Percentiles rank a stretch among this genome's conserved stretches.
These are phyloP conservation scores for Sterna hirundo DNA, from an alignment of 2,113 vertebrate genomes.

Conservation along the genomic window DNA sequence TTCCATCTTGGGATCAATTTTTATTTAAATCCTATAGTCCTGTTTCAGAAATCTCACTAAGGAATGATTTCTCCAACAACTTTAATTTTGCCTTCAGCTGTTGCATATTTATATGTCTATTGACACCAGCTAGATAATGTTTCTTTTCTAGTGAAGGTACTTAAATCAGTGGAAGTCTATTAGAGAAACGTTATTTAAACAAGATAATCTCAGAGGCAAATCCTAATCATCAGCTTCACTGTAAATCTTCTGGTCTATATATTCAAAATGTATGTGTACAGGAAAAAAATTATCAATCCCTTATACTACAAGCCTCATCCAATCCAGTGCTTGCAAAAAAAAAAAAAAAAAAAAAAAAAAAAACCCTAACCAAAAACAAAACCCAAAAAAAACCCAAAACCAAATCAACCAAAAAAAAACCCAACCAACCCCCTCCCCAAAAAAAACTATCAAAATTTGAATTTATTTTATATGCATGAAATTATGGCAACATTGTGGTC, in stretches of 20 bases:
- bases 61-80: not conserved
- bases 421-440: too few species aligned
- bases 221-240: not conserved
- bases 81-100: not conserved
- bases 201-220: not conserved
- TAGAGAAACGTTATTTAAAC: not conserved
- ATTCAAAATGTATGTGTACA: not conserved
- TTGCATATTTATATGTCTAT: not conserved
- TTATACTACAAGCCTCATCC: not conserved
- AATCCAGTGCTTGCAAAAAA: not conserved
- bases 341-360: too few species aligned
- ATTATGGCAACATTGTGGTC: not conserved
- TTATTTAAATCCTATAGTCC: not conserved
- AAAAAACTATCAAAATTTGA: not conserved
- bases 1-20: not conserved
- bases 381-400: too few species aligned
- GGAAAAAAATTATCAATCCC: not conserved
- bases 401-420: too few species aligned
- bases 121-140: not conserved
- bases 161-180: not conserved
- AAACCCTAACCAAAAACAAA: too few species aligned
- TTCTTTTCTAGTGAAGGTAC: not conserved
- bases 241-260: not conserved
- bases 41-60: not conserved
- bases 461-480: not conserved